Evolutionary conservation across 53 echinoderm and acorn worm species (phyloP).

Genomic region (Holothuria scabra): DNA sequence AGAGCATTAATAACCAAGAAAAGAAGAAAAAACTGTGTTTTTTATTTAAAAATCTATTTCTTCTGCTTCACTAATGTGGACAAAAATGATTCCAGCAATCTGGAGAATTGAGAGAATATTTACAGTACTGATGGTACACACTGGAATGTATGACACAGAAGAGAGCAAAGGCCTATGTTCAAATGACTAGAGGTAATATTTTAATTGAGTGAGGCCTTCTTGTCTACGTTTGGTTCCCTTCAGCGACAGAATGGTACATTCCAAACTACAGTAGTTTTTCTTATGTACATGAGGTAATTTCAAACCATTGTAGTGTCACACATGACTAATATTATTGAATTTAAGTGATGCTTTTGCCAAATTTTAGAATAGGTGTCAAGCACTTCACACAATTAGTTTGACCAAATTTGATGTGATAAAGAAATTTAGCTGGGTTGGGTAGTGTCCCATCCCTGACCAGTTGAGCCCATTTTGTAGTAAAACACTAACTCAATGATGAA

Average conservation of each 20-base stretch:
- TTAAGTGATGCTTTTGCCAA: too few species aligned
- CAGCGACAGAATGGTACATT: conserved; percentile 8
- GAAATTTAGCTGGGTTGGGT: too few species aligned
- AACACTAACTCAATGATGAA: too few species aligned
- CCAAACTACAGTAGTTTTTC: background rate
- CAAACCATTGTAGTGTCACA: too few species aligned
- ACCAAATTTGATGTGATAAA: too few species aligned
- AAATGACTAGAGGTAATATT: conserved; percentile 32
- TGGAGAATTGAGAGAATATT: conserved; percentile 36
- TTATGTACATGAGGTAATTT: conserved; percentile 23
- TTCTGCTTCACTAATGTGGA: conserved; percentile 47
- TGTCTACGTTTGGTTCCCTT: conserved; percentile 5
- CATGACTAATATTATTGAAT: too few species aligned
- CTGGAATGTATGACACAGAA: conserved; percentile 47
- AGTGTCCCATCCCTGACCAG: too few species aligned
- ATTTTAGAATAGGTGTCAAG: too few species aligned
- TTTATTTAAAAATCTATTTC: conserved; percentile 43
- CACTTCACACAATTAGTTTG: too few species aligned
- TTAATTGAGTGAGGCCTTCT: conserved; percentile 7
- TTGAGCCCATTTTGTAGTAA: too few species aligned
- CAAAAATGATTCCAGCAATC: conserved; percentile 3
- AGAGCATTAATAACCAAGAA: background rate
- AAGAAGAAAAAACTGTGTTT: background rate
- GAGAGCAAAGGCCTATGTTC: conserved; percentile 4
- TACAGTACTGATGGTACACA: conserved; percentile 42